Evolutionary conservation across 2,797 vertebrate species (phyloP).

Genomic region (Pangasius mekongensis): DNA sequence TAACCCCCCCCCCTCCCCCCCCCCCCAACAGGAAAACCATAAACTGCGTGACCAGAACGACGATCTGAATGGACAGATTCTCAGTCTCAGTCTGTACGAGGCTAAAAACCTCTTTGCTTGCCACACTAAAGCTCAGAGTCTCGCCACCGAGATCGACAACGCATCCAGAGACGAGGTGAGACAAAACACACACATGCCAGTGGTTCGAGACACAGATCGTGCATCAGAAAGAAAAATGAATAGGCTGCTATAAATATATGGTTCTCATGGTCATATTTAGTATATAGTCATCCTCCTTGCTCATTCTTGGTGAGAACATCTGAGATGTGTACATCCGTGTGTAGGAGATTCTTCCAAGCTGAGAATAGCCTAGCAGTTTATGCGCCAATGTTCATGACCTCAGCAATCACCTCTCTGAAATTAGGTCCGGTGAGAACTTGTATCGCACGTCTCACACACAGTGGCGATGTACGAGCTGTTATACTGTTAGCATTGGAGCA

Average conservation of each 20-base stretch:
- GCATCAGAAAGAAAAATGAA: not conserved
- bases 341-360: not conserved
- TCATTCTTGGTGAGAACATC: not conserved
- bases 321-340: not conserved
- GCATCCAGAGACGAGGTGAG: slow-evolving; percentile 94
- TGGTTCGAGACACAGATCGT: not conserved
- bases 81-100: slow-evolving; percentile 95
- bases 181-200: not conserved
- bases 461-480: not conserved
- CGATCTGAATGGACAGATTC: slow-evolving; percentile 94
- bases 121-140: slow-evolving; percentile 94
- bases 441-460: not conserved
- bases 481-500: not conserved
- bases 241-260: not conserved
- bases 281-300: no score
- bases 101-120: slow-evolving; percentile 93
- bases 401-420: not conserved
- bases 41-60: slow-evolving; percentile 96
- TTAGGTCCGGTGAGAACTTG: not conserved
- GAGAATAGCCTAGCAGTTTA: not conserved
- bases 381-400: not conserved
- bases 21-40: slow-evolving; percentile 83
- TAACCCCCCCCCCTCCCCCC: no score
- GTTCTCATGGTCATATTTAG: not conserved
- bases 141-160: slow-evolving; percentile 97